Percentiles rank a stretch among this genome's conserved stretches.
Conservation (phyloP, 2,797 vertebrate genomes). For the Peromyscus nudipes region DNA sequence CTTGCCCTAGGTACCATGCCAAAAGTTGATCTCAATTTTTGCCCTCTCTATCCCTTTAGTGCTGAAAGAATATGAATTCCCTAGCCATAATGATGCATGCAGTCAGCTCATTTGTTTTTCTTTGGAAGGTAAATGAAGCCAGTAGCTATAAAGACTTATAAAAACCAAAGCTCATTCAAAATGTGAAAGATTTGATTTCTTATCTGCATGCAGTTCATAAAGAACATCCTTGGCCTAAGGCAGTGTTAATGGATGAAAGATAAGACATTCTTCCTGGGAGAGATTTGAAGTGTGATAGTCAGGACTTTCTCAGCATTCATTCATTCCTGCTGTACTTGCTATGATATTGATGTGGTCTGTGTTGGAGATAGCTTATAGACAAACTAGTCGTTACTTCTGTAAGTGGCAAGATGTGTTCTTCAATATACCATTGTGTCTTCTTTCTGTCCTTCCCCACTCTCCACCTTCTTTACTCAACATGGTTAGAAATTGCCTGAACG, state of each 20-base stretch:
- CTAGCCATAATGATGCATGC: slow-evolving; percentile 67
- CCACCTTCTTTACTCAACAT: neutral
- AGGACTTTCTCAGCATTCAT: slow-evolving; percentile 74
- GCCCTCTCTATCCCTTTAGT: slow-evolving; percentile 71
- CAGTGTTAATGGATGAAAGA: slow-evolving; percentile 74
- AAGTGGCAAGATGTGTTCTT: slow-evolving; percentile 73
- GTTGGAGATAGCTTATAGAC: slow-evolving; percentile 53
- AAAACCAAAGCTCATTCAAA: slow-evolving; percentile 62
- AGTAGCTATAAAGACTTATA: slow-evolving; percentile 67
- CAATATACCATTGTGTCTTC: slow-evolving; percentile 42
- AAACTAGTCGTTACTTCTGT: slow-evolving; percentile 61
- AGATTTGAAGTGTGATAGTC: slow-evolving; percentile 67
- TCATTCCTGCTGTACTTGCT: slow-evolving; percentile 71
- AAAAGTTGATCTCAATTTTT: slow-evolving; percentile 69
- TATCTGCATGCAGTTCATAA: slow-evolving; percentile 56
- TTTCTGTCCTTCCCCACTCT: neutral
- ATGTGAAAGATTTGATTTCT: slow-evolving; percentile 73
- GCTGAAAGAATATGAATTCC: slow-evolving; percentile 62
- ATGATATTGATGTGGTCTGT: slow-evolving; percentile 55
- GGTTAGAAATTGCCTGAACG: slow-evolving; percentile 69
- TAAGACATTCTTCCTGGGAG: slow-evolving; percentile 63
- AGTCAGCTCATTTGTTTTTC: slow-evolving; percentile 79
- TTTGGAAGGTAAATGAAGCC: slow-evolving; percentile 76
- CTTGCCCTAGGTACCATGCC: slow-evolving; percentile 57
- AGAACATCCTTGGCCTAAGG: slow-evolving; percentile 60